Evolutionary conservation across 1,140 invertebrate species (phyloP), one percentile per base, ranked within the genome.

Genomic region (Venturia canescens): DNA sequence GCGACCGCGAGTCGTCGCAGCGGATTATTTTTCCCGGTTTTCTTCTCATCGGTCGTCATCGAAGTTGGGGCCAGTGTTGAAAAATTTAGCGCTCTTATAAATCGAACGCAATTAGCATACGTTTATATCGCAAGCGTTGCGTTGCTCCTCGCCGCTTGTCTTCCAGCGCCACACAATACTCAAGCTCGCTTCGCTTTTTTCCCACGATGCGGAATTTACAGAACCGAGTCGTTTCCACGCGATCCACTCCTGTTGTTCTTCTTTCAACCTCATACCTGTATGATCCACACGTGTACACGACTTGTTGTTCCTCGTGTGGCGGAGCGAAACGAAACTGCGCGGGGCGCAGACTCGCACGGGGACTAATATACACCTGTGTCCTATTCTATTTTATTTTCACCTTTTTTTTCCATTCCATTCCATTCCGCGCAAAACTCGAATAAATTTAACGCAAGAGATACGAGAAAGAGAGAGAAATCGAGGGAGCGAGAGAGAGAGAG

Each of bases 121-220:
- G 23, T 23, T 63, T 63, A 27, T 3, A 63, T 63, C 16, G 11
- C 27, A 27, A 57, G n/a, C 53, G 26, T 23, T 63, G 3, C n/a
- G n/a, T 26, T 38, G 31, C 11, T 27, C 0, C 60, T 26, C n/a
- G n/a, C 16, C 16, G 16, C 3, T 53, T n/a, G 1, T n/a, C n/a
- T 53, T 53, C 6, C 38, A 44, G 38, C 38, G 50, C 13, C 3
- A n/a, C n/a, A 53, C 6, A 53, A 53, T 53, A 53, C 16, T 18
- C 60, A 27, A 63, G 60, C 60, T 63, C 60, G 16, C 16, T 26
- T 18, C 23, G 5, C 9, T 50, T 26, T 44, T 74, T 74, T 74
- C 66, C 66, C 66, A 69, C 66, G 66, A 69, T 69, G n/a, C n/a
- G 29, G 66, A 69, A 31, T 69, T 69, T 69, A 69, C 66, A 31